Conservation (phyloP, 2,888 invertebrate genomes). For the Drosophila borealis region DNA sequence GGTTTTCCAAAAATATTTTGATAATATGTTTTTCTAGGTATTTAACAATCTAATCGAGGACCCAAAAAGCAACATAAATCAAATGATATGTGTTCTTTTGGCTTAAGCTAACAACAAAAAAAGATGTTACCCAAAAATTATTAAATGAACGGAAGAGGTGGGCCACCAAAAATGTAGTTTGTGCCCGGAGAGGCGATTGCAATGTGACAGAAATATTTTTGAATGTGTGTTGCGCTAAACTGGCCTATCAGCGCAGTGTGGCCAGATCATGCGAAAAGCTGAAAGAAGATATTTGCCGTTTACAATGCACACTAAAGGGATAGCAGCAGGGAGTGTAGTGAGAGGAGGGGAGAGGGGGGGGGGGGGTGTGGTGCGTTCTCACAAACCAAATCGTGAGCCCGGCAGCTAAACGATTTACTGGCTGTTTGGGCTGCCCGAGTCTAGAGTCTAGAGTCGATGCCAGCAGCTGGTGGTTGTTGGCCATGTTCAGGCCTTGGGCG, state of each 20-base stretch:
- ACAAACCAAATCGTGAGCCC: slow-evolving; percentile 56
- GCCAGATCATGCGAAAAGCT: slow-evolving; percentile 25
- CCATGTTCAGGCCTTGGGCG: slow-evolving; percentile 38
- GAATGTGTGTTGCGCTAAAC: slow-evolving; percentile 20
- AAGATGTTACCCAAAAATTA: slow-evolving; percentile 33
- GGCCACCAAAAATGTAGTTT: slow-evolving; percentile 36
- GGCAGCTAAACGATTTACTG: slow-evolving; percentile 63
- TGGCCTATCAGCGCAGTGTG: slow-evolving; percentile 9
- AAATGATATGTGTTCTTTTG: slow-evolving; percentile 8
- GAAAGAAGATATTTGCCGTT: slow-evolving; percentile 22
- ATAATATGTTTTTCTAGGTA: slow-evolving; percentile 29
- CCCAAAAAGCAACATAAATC: slow-evolving; percentile 43
- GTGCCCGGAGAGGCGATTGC: slow-evolving; percentile 3
- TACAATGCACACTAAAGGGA: slow-evolving; percentile 13
- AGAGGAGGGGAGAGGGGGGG: neutral
- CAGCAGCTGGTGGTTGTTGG: slow-evolving; percentile 69
- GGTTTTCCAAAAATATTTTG: slow-evolving; percentile 13
- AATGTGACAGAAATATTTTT: slow-evolving; percentile 53
- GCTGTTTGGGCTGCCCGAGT: slow-evolving; percentile 31
- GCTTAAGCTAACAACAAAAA: neutral
- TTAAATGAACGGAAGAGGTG: slow-evolving; percentile 20
- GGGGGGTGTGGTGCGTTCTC: neutral
- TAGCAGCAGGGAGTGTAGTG: too few species aligned
- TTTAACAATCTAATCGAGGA: slow-evolving; percentile 10
- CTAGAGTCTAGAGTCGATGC: slow-evolving; percentile 49